Percentiles rank a stretch among this genome's conserved stretches.
phyloP scores from a whole-genome alignment of 2,797 vertebrate species.

The Gallinago solitaria region DNA sequence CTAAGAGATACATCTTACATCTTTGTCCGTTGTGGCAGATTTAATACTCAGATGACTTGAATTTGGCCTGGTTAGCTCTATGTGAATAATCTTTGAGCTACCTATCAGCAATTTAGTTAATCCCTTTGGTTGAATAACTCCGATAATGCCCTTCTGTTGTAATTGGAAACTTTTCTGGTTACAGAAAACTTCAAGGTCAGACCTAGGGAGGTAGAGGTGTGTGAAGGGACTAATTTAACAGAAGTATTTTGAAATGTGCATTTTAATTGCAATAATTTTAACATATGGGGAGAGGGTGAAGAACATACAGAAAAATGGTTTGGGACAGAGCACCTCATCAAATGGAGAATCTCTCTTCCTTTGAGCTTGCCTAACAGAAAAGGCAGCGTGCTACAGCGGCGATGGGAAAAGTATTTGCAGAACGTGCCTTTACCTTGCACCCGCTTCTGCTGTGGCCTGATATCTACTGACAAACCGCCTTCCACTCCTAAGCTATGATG shows the following conservation, averaged over 20 bases:
- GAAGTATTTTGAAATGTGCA: neutral
- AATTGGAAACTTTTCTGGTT: neutral
- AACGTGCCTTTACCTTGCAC: neutral
- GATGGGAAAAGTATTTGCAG: neutral
- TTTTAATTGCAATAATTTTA: neutral
- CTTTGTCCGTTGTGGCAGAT: neutral
- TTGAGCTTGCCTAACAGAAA: neutral
- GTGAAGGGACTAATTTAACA: neutral
- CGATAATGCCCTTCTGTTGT: neutral
- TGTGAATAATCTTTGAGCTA: neutral
- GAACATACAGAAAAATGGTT: neutral
- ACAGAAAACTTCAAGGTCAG: neutral
- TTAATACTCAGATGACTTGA: neutral
- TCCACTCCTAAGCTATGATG: neutral
- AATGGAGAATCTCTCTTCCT: neutral
- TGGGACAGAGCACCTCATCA: neutral
- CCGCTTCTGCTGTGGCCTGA: neutral
- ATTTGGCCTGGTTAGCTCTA: neutral
- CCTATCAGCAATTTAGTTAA: neutral
- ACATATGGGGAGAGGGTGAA: neutral
- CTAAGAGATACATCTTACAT: neutral
- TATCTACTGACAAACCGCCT: neutral
- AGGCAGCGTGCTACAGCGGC: neutral
- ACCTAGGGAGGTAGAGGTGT: neutral
- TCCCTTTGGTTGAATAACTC: neutral